A percentile compares a stretch with the other conserved stretches of the same genome.
Evolutionary conservation across 2,888 invertebrate species (phyloP).

Genomic region (Drosophila nigricruria): DNA sequence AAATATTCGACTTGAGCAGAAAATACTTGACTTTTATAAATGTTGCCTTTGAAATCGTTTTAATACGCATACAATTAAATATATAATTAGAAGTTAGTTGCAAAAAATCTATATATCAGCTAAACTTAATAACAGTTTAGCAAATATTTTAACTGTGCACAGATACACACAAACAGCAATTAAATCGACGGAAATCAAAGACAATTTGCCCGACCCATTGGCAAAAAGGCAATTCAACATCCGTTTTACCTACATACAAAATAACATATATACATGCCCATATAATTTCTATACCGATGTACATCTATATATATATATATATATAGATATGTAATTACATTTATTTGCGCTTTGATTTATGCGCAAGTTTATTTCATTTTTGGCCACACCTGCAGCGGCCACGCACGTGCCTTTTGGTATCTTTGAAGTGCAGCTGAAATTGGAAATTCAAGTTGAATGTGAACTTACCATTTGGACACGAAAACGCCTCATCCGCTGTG

Average conservation of each 20-base stretch:
- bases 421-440: constrained; percentile 39
- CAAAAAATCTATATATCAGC: constrained; percentile 22
- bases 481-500: constrained; percentile 84
- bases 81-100: constrained; percentile 42
- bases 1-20: not conserved
- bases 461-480: constrained; percentile 85
- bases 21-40: constrained; percentile 1
- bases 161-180: constrained; percentile 27
- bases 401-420: constrained; percentile 62
- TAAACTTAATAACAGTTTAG: constrained; percentile 47
- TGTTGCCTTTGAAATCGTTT: constrained; percentile 4
- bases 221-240: constrained; percentile 36
- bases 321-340: constrained; percentile 48
- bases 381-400: constrained; percentile 66
- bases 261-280: constrained; percentile 3
- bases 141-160: constrained; percentile 16
- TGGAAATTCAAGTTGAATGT: constrained; percentile 56
- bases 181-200: constrained; percentile 61
- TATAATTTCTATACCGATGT: not conserved
- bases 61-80: constrained; percentile 18
- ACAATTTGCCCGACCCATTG: constrained; percentile 45
- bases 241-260: constrained; percentile 42
- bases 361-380: constrained; percentile 31
- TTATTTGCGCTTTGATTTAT: constrained; percentile 66
- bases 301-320: not conserved